phyloP scores from a whole-genome alignment of 1,140 invertebrate genomes.

The Eufriesea mexicana region DNA sequence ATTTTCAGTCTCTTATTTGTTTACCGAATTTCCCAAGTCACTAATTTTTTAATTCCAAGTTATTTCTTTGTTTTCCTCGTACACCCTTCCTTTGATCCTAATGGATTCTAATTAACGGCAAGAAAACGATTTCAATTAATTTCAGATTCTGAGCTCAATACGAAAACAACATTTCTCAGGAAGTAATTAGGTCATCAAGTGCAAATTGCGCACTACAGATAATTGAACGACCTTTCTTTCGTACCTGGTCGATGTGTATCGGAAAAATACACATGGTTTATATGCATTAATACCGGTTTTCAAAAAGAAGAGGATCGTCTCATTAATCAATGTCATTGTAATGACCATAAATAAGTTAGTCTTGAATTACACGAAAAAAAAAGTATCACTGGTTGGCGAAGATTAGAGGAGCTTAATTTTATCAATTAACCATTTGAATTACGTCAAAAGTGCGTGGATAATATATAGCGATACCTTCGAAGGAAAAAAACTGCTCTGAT shows the following conservation, averaged over 20 bases:
- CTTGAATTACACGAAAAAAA: not conserved
- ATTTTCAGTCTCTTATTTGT: not conserved
- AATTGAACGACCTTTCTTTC: too few relatives aligned
- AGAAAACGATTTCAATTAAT: too few relatives aligned
- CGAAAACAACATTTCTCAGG: not conserved
- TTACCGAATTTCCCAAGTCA: not conserved
- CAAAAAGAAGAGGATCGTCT: not conserved
- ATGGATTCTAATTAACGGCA: too few relatives aligned
- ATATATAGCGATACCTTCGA: not conserved
- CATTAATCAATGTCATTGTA: not conserved
- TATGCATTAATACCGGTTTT: not conserved
- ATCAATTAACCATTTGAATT: not conserved
- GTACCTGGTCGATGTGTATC: not conserved
- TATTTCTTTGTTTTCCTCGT: not conserved
- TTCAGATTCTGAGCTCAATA: not conserved
- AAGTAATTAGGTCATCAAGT: not conserved
- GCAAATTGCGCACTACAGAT: not conserved
- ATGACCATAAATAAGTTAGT: not conserved
- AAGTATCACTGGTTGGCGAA: too few relatives aligned
- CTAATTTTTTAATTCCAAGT: not conserved
- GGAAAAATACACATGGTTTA: not conserved
- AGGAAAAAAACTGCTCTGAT: not conserved
- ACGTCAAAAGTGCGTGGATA: not conserved
- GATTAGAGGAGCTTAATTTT: not conserved
- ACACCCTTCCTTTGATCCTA: too few relatives aligned